phyloP scores from a whole-genome alignment of 1,140 invertebrate species.

The Lamellibrachia luymesi region DNA sequence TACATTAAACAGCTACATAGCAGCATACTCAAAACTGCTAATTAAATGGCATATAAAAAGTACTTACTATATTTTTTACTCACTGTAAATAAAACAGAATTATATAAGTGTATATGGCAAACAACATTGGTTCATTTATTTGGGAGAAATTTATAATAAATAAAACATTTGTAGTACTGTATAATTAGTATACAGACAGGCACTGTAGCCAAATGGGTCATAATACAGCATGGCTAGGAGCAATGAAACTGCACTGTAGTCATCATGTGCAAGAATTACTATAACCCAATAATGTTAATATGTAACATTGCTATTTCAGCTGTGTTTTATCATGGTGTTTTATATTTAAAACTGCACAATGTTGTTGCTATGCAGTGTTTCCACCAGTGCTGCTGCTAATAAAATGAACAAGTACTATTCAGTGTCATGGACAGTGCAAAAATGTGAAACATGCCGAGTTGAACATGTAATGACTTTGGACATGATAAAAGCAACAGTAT shows the following conservation, averaged over 20 bases:
- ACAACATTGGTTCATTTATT: background rate
- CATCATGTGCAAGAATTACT: background rate
- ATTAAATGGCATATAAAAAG: background rate
- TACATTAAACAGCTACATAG: too few species aligned
- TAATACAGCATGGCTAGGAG: too few species aligned
- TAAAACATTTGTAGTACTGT: background rate
- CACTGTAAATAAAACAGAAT: background rate
- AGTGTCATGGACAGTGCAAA: background rate
- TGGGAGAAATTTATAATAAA: background rate
- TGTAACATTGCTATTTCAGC: background rate
- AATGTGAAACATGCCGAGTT: background rate
- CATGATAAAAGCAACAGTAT: too few species aligned
- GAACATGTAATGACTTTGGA: background rate
- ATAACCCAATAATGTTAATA: background rate
- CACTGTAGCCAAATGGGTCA: background rate
- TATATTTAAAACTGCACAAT: background rate
- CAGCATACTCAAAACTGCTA: background rate
- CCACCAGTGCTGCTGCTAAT: background rate
- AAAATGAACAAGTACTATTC: background rate
- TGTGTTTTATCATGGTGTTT: background rate
- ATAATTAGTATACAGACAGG: background rate
- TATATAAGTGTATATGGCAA: background rate
- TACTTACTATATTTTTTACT: slow-evolving; percentile 6
- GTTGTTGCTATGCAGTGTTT: too few species aligned
- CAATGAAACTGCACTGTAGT: background rate